Percentiles rank a stretch among this genome's conserved stretches.
phyloP scores from a whole-genome alignment of 2,888 invertebrate species.

The Odontothrips loti region DNA sequence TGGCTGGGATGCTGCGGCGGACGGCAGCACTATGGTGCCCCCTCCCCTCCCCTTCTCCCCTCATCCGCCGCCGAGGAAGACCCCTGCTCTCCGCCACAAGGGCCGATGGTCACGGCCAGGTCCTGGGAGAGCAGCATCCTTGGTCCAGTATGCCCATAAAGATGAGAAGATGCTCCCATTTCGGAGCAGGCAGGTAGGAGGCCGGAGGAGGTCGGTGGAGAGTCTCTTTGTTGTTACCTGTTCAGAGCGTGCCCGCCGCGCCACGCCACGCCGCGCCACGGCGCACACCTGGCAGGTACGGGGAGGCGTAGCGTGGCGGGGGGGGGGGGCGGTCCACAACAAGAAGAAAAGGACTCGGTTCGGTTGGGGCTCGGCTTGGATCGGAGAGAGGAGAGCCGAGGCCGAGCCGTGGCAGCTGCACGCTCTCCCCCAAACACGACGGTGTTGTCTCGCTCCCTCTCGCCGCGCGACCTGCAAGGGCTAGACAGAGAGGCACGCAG shows the following conservation, averaged over 20 bases:
- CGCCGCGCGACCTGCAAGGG: too few relatives aligned
- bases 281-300: neutral
- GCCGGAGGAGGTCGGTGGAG: neutral
- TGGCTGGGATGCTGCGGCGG: neutral
- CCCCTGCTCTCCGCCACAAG: neutral
- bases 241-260: neutral
- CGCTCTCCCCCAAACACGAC: too few relatives aligned
- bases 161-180: constrained; percentile 1
- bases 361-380: too few relatives aligned
- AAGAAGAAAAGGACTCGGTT: too few relatives aligned
- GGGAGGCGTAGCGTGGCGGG: neutral
- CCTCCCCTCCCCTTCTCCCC: neutral
- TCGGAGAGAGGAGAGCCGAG: neutral
- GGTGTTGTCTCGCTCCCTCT: too few relatives aligned
- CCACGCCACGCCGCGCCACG: neutral
- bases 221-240: neutral
- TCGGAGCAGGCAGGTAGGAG: neutral
- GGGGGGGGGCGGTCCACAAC: neutral
- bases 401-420: neutral
- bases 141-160: neutral
- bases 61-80: neutral
- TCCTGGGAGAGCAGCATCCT: neutral
- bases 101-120: neutral
- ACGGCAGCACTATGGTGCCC: neutral
- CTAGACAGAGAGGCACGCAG: too few relatives aligned